Conservation (phyloP, 2,113 vertebrate species). For the Chloroceryle aenea region DNA sequence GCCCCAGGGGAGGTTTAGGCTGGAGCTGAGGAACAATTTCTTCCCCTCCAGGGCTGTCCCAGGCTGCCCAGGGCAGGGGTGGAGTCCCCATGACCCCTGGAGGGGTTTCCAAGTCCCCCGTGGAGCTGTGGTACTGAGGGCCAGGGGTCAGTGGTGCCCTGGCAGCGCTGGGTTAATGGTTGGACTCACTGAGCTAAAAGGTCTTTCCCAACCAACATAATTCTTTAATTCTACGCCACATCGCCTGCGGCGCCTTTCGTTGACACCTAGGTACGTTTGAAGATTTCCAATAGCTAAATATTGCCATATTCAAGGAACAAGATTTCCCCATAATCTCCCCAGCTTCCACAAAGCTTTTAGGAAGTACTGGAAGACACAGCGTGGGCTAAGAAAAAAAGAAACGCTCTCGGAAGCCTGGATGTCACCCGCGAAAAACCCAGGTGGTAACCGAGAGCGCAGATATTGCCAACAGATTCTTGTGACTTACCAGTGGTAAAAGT, state of each 20-base stretch:
- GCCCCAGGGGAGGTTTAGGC: not conserved
- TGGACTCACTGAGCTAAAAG: not conserved
- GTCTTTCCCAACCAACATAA: not conserved
- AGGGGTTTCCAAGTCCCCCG: not conserved
- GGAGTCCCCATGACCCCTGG: not conserved
- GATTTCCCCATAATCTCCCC: not conserved
- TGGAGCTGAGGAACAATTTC: not conserved
- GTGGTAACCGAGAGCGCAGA: conserved; percentile 12
- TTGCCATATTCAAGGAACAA: not conserved
- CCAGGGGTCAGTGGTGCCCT: not conserved
- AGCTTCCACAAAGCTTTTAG: conserved; percentile 3
- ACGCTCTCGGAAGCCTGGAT: not conserved
- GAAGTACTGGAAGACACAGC: not conserved
- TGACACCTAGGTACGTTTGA: not conserved
- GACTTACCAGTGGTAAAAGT: conserved; percentile 61
- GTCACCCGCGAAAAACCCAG: conserved; percentile 40
- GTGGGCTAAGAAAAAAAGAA: not conserved
- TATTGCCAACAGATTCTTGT: conserved; percentile 53
- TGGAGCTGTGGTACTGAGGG: not conserved
- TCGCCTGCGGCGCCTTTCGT: accelerated
- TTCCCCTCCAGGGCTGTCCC: not conserved
- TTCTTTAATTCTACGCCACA: accelerated
- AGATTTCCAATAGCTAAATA: not conserved
- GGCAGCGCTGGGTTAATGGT: not conserved
- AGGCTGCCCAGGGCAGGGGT: not conserved